These are phyloP conservation scores for Pteropus rufus DNA, from an alignment of 2,797 vertebrate species.

Conservation along the genomic window DNA sequence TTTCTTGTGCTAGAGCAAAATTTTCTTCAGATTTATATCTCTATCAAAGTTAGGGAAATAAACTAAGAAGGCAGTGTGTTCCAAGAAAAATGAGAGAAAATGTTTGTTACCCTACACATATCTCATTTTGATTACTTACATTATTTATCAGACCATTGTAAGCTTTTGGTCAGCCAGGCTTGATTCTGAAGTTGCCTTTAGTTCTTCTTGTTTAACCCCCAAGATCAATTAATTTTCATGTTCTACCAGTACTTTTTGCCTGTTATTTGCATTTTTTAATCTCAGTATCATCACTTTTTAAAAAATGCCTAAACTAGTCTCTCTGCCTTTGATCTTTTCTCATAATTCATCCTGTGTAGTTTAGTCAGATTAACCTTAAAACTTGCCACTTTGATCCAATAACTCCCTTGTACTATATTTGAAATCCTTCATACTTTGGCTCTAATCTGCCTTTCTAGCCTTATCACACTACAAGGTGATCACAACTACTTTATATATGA, in stretches of 20 bases:
- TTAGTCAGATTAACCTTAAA: background rate
- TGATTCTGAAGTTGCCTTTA: background rate
- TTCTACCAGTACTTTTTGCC: background rate
- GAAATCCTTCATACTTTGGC: background rate
- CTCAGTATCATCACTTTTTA: background rate
- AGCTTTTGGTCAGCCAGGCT: background rate
- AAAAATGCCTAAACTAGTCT: background rate
- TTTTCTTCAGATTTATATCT: background rate
- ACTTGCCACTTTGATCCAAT: background rate
- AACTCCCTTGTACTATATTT: background rate
- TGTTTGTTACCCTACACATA: background rate
- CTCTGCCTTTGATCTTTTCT: background rate
- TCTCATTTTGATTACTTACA: background rate
- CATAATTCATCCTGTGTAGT: background rate
- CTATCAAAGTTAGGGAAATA: background rate
- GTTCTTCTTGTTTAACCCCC: background rate
- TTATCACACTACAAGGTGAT: background rate
- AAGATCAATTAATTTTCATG: background rate
- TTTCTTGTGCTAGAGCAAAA: background rate
- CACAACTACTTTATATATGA: background rate
- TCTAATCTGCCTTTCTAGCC: background rate
- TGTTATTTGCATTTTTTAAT: background rate
- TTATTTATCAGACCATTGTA: background rate
- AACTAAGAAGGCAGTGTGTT: background rate
- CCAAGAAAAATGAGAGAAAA: background rate